These are phyloP conservation scores for Leistus spinibarbis DNA, from an alignment of 2,888 invertebrate genomes.

Conservation along the genomic window DNA sequence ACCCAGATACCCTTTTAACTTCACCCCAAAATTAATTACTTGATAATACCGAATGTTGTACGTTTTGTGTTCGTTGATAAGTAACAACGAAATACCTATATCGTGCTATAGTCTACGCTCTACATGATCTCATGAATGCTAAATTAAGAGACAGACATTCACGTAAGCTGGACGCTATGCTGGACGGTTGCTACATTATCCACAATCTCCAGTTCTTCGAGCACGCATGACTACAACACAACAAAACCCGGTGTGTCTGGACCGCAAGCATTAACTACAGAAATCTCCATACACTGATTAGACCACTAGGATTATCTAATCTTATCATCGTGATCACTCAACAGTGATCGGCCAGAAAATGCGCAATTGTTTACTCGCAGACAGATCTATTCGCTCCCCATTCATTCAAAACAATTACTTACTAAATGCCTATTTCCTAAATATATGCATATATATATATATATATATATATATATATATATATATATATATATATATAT, in stretches of 20 bases:
- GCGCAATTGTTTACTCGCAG: not conserved
- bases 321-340: not conserved
- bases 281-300: not conserved
- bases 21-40: not conserved
- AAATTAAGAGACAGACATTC: constrained; percentile 43
- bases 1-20: not conserved
- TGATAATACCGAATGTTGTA: not conserved
- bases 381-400: too few species aligned
- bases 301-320: not conserved
- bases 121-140: constrained; percentile 42
- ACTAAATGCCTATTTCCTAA: too few species aligned
- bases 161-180: constrained; percentile 40
- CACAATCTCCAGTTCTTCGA: constrained; percentile 34
- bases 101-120: not conserved
- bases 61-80: not conserved
- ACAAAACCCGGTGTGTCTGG: not conserved
- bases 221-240: constrained; percentile 14
- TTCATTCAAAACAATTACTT: too few species aligned
- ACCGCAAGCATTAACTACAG: not conserved
- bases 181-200: constrained; percentile 39
- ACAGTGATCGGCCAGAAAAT: not conserved
- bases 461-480: too few species aligned
- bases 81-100: not conserved
- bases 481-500: too few species aligned
- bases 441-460: too few species aligned